Evolutionary conservation across 2,888 invertebrate genomes (phyloP).

Genomic region (Sesamia inferens): DNA sequence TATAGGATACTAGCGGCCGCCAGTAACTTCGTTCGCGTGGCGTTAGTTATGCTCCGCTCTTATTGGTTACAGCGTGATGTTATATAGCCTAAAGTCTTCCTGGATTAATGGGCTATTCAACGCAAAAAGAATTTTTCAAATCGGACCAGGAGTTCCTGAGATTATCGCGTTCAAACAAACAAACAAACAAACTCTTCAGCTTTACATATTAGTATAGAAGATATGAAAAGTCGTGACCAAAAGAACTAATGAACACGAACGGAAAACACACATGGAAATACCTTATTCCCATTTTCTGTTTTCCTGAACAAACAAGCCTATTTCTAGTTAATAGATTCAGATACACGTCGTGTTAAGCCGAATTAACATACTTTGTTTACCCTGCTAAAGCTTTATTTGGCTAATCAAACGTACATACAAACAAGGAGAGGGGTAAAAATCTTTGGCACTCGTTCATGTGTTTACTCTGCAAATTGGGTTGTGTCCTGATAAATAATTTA

Average conservation of each 20-base stretch:
- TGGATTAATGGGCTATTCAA: too few relatives aligned
- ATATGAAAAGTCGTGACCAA: not conserved
- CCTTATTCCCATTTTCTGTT: not conserved
- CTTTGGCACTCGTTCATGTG: not conserved
- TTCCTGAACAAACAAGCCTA: conserved; percentile 16
- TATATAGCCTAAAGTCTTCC: too few relatives aligned
- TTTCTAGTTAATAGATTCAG: conserved; percentile 46
- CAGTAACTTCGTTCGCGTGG: too few relatives aligned
- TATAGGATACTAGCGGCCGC: not conserved
- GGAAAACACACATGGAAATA: conserved; percentile 6
- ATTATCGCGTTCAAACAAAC: too few relatives aligned
- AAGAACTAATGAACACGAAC: not conserved
- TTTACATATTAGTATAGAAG: too few relatives aligned
- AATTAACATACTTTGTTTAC: conserved; percentile 51
- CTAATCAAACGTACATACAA: conserved; percentile 17
- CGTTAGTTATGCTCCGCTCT: too few relatives aligned
- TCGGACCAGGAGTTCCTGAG: too few relatives aligned
- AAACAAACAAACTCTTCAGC: too few relatives aligned
- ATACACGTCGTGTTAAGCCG: conserved; percentile 39
- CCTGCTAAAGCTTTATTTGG: conserved; percentile 39
- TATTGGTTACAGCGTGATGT: too few relatives aligned
- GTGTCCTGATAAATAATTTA: not conserved
- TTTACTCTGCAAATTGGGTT: conserved; percentile 2
- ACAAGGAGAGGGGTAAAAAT: conserved; percentile 11
- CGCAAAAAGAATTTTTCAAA: too few relatives aligned